Conservation (phyloP, 2,113 vertebrate genomes). For the Cathartes aura region DNA sequence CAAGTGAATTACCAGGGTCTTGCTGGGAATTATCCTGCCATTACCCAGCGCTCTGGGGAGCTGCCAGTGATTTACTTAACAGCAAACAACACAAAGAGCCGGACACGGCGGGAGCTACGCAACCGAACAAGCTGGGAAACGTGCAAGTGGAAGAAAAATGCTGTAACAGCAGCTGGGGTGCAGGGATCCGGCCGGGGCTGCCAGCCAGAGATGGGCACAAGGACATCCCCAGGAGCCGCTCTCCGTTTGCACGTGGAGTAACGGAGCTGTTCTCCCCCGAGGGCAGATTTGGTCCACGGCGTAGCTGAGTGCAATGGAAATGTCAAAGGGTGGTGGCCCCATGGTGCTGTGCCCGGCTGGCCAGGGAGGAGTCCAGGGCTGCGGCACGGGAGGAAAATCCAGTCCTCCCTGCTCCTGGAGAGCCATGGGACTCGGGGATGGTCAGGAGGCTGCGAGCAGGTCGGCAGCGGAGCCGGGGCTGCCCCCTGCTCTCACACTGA, state of each 20-base stretch:
- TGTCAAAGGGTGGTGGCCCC: not conserved
- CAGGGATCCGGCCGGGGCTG: not conserved
- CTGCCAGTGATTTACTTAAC: slow-evolving; percentile 70
- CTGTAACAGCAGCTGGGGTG: not conserved
- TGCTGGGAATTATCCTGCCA: slow-evolving; percentile 69
- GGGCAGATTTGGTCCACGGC: not conserved
- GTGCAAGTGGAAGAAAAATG: slow-evolving; percentile 24
- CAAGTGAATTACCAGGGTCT: slow-evolving; percentile 71
- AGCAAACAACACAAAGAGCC: slow-evolving; percentile 62
- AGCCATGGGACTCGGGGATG: not conserved
- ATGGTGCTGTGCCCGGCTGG: rapidly evolving
- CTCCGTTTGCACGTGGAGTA: not conserved
- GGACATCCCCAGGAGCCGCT: not conserved
- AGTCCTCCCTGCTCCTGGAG: not conserved
- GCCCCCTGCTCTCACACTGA: not conserved
- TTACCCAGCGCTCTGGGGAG: slow-evolving; percentile 61
- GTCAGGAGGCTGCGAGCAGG: rapidly evolving
- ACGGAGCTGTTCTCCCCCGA: rapidly evolving
- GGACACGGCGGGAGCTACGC: slow-evolving; percentile 40
- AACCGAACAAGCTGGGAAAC: slow-evolving; percentile 20
- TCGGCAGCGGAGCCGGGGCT: rapidly evolving
- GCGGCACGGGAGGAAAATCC: not conserved
- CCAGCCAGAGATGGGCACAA: not conserved
- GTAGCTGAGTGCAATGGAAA: not conserved
- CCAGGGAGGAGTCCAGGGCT: not conserved